Conservation (phyloP, 2,113 vertebrate species). For the Zeus faber region DNA sequence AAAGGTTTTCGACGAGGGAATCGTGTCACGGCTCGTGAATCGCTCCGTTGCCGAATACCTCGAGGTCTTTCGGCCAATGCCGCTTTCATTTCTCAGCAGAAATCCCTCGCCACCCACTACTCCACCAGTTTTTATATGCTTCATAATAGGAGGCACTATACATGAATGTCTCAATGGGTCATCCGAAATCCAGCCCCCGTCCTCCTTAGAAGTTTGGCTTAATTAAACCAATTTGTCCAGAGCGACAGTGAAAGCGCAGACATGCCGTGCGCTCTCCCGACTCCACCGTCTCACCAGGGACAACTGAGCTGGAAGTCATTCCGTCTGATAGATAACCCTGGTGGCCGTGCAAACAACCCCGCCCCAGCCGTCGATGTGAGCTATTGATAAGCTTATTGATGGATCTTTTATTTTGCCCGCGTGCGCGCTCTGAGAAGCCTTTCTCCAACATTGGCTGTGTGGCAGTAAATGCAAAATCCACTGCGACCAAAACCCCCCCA, state of each 20-base stretch:
- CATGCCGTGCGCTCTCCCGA: slow-evolving; percentile 6
- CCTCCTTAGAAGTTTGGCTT: not conserved
- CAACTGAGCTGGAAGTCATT: slow-evolving; percentile 21
- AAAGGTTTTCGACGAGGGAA: no score
- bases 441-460: slow-evolving; percentile 3
- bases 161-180: no score
- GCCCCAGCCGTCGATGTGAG: no score
- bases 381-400: not conserved
- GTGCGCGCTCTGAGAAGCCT: not conserved
- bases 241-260: not conserved
- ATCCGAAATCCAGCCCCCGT: not conserved
- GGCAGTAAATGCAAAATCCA: not conserved
- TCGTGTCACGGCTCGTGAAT: no score
- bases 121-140: slow-evolving; percentile 11
- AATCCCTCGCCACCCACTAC: no score
- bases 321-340: slow-evolving; percentile 7
- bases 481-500: not conserved
- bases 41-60: no score
- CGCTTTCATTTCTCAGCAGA: no score
- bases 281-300: slow-evolving; percentile 17
- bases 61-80: no score
- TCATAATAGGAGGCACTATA: not conserved
- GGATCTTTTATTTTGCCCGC: slow-evolving; percentile 12
- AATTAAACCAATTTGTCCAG: slow-evolving; percentile 21
- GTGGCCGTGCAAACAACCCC: slow-evolving; percentile 1